phyloP scores from a whole-genome alignment of 1,140 invertebrate genomes.

The Leptinotarsa defecta region DNA sequence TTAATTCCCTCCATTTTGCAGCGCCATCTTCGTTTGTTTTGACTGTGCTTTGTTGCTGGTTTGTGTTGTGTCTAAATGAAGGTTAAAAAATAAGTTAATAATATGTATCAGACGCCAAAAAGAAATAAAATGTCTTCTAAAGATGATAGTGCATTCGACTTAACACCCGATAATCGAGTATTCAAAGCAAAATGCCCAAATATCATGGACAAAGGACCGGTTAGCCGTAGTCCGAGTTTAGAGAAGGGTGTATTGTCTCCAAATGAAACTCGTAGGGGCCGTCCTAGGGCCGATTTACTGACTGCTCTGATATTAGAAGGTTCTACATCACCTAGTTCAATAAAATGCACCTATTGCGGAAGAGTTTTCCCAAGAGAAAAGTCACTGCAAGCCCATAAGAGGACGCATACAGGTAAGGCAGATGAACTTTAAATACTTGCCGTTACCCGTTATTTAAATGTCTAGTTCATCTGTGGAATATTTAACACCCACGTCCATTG shows the following conservation, averaged over 20 bases:
- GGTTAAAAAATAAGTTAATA: slow-evolving; percentile 23
- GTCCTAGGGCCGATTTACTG: slow-evolving; percentile 75
- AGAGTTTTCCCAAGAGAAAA: slow-evolving; percentile 82
- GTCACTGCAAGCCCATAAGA: slow-evolving; percentile 78
- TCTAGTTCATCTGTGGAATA: slow-evolving; percentile 13
- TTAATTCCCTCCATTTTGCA: slow-evolving; percentile 38
- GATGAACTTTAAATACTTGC: slow-evolving; percentile 38
- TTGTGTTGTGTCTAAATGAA: slow-evolving; percentile 7
- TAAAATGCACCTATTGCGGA: slow-evolving; percentile 76
- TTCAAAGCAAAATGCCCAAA: slow-evolving; percentile 45
- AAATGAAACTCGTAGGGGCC: slow-evolving; percentile 61
- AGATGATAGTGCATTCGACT: slow-evolving; percentile 41
- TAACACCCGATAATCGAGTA: slow-evolving; percentile 46
- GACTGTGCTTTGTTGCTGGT: slow-evolving; percentile 23
- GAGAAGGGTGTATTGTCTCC: slow-evolving; percentile 50
- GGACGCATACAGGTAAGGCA: slow-evolving; percentile 76
- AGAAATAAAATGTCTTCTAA: slow-evolving; percentile 43
- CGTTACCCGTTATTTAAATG: slow-evolving; percentile 37
- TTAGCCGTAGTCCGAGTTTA: slow-evolving; percentile 47
- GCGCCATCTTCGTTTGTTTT: slow-evolving; percentile 32
- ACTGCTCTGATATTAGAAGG: slow-evolving; percentile 75
- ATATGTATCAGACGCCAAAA: slow-evolving; percentile 52
- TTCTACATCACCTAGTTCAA: slow-evolving; percentile 70
- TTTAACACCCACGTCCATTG: slow-evolving; percentile 13
- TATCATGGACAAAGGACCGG: slow-evolving; percentile 48